Evolutionary conservation across 2,888 invertebrate genomes (phyloP), one percentile per base, ranked within the genome.

Genomic region (Anthrax anthrax): DNA sequence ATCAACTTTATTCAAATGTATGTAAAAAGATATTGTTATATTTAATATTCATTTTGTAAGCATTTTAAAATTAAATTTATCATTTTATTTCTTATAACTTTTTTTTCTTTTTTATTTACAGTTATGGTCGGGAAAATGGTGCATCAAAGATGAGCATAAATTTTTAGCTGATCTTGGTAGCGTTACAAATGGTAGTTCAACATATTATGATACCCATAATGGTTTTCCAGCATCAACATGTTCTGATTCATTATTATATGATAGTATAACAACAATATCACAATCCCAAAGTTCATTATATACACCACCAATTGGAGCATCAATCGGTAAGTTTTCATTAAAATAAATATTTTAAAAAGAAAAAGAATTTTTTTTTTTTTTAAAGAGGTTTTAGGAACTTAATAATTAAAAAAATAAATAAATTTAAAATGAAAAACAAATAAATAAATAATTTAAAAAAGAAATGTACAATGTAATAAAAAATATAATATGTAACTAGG

Each of bases 81-180:
- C n/a, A 37, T 37, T 37, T 5, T n/a, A 37, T 37, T 37, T 5
- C 32, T 39, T 44, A n/a, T 10, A 16, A 36, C 3, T 23, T 23
- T 23, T 23, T 6, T 23, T 6, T 23, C 5, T n/a, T 10, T 16
- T 16, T 36, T 18, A 39, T 14, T 13, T 13, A 72, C 50, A 88
- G 88, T 82, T 88, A 52, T 88, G 88, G 76, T 84, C 89, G 53
- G 78, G 80, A 52, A 90, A 90, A 72, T 89, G 89, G 89, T 85
- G 84, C 68, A 81, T 89, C 62, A 89, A 90, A 68, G 89, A 90
- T 67, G 88, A 89, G 63, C 87, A 88, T 72, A 89, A 89, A 70
- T 70, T 89, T 43, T 70, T 89, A 52, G 86, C 86, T 42, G 89
- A 89, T 65, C 73, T 89, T 41, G 84, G 85, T 27, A 75, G 76